These are phyloP conservation scores for Drosophila dunni DNA, from an alignment of 1,140 invertebrate species.

Conservation along the genomic window DNA sequence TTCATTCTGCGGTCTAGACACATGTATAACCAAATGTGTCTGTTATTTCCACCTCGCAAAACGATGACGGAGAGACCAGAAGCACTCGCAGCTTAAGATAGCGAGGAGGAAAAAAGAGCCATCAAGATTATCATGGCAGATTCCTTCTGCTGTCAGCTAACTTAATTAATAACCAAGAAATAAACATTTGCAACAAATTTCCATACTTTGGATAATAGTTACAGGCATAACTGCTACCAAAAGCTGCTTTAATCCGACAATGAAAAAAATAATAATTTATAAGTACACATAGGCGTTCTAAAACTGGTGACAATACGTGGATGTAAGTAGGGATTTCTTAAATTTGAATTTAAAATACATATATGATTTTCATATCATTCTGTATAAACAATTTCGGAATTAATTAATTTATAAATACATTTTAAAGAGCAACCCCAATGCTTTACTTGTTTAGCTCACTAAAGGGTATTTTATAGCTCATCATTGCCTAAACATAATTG, in stretches of 20 bases:
- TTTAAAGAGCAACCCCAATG: no score
- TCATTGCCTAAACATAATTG: no score
- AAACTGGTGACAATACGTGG: no score
- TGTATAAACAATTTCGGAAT: no score
- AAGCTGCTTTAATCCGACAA: background rate
- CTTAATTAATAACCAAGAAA: background rate
- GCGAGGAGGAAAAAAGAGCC: background rate
- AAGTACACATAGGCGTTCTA: background rate
- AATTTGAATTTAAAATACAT: no score
- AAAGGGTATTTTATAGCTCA: no score
- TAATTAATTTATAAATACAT: no score
- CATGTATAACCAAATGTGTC: conserved; percentile 32
- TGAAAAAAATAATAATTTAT: background rate
- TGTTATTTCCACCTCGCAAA: conserved; percentile 11
- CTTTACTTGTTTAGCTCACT: no score
- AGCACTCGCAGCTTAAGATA: background rate
- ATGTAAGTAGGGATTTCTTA: no score
- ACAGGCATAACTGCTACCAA: background rate
- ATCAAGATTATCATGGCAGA: conserved; percentile 14
- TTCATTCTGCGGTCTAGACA: conserved; percentile 30
- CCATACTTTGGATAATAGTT: background rate
- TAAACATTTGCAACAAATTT: conserved; percentile 1
- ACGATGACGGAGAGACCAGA: background rate
- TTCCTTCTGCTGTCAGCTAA: conserved; percentile 1
- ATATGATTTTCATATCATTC: no score